Evolutionary conservation across 1,140 invertebrate species (phyloP).

Genomic region (Pseudomyrmex pallidus): DNA sequence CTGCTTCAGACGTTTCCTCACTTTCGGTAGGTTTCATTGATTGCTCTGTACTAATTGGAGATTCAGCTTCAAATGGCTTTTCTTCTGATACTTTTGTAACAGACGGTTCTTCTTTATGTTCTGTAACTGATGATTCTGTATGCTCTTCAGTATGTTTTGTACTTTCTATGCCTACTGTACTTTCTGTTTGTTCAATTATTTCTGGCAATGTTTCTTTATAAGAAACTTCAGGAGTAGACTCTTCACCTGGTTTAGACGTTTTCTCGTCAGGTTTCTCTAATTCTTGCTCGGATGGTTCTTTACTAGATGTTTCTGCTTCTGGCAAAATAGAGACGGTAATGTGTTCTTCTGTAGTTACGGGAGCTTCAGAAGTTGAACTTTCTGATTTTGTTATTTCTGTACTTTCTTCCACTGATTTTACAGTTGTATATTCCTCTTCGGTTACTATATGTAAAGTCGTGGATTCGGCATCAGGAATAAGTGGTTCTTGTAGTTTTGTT

Average conservation of each 20-base stretch:
- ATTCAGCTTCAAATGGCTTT: constrained; percentile 52
- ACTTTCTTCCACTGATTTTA: constrained; percentile 33
- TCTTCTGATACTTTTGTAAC: constrained; percentile 28
- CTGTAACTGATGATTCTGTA: constrained; percentile 2
- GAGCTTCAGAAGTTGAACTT: constrained; percentile 41
- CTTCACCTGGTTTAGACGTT: constrained; percentile 1
- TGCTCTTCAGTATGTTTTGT: constrained; percentile 15
- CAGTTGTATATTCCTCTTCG: constrained; percentile 44
- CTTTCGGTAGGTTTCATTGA: neutral
- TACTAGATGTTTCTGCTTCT: constrained; percentile 7
- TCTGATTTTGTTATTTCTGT: constrained; percentile 39
- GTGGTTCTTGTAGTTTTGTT: constrained; percentile 54
- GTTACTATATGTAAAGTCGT: constrained; percentile 42
- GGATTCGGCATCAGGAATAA: constrained; percentile 16
- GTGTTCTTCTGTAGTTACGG: constrained; percentile 50
- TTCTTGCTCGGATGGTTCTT: constrained; percentile 18
- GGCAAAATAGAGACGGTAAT: constrained; percentile 7
- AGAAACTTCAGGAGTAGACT: constrained; percentile 24
- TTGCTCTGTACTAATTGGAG: constrained; percentile 28
- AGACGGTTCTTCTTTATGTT: constrained; percentile 7
- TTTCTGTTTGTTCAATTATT: constrained; percentile 43
- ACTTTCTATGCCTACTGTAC: constrained; percentile 24
- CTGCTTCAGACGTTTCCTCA: constrained; percentile 8
- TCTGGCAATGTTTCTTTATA: constrained; percentile 26
- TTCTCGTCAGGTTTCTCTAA: constrained; percentile 10